phyloP scores from a whole-genome alignment of 2,888 invertebrate species.

The Epinotia nisella region DNA sequence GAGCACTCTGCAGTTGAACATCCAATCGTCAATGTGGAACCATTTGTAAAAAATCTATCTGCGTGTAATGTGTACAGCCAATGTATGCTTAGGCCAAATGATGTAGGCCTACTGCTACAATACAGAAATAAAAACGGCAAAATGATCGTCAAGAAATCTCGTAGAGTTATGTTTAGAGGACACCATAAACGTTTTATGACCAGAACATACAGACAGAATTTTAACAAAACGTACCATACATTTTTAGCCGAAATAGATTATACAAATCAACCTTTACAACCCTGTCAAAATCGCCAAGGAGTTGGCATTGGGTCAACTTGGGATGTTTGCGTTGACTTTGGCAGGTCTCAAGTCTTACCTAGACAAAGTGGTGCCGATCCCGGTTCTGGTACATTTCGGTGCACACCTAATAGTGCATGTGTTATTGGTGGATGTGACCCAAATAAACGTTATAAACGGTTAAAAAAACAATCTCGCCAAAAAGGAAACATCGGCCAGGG shows the following conservation, averaged over 20 bases:
- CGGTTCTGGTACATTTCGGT: background rate
- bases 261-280: background rate
- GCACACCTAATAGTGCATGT: slow-evolving; percentile 6
- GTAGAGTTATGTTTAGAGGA: slow-evolving; percentile 4
- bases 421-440: background rate
- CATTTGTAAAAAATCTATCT: background rate
- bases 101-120: background rate
- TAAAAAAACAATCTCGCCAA: background rate
- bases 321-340: slow-evolving; percentile 4
- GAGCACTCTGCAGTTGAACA: background rate
- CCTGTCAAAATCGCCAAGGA: background rate
- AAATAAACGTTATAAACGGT: slow-evolving; percentile 3
- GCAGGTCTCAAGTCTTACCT: background rate
- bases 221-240: slow-evolving; percentile 6
- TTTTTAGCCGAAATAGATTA: slow-evolving; percentile 15
- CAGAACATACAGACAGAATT: slow-evolving; percentile 1
- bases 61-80: slow-evolving; percentile 4
- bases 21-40: background rate
- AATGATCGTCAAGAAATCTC: background rate
- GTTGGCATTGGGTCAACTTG: slow-evolving; percentile 15
- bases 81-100: background rate
- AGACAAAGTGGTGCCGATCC: too few species aligned
- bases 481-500: background rate
- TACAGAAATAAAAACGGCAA: background rate
- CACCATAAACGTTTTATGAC: background rate